Percentiles rank a stretch among this genome's conserved stretches.
These are phyloP conservation scores for Macheiramphus alcinus DNA, from an alignment of 2,113 vertebrate genomes.

Conservation along the genomic window DNA sequence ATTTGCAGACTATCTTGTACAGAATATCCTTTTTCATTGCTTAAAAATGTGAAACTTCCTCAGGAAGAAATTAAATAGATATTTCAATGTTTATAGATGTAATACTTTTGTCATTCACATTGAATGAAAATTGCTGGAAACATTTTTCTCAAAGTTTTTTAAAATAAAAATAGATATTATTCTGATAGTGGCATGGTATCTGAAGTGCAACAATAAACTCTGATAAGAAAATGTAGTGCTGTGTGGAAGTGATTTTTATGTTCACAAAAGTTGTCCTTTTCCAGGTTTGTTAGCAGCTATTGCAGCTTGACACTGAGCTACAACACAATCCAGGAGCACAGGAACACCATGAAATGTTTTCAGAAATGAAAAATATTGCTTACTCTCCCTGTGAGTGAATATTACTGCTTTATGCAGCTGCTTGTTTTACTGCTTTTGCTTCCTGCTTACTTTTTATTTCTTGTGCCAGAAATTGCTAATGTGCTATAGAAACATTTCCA, in stretches of 20 bases:
- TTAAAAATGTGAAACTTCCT: constrained; percentile 75
- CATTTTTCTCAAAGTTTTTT: constrained; percentile 70
- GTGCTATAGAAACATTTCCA: neutral
- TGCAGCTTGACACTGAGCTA: neutral
- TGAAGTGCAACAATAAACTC: constrained; percentile 77
- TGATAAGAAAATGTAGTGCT: constrained; percentile 63
- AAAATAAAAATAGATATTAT: constrained; percentile 69
- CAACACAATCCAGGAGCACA: neutral
- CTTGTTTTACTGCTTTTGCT: constrained; percentile 27
- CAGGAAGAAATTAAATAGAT: constrained; percentile 75
- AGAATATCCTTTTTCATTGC: constrained; percentile 65
- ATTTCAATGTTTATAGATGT: constrained; percentile 75
- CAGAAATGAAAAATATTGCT: constrained; percentile 10
- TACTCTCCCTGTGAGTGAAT: neutral
- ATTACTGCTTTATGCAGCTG: constrained; percentile 4
- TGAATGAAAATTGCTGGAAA: constrained; percentile 79
- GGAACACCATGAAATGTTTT: constrained; percentile 14
- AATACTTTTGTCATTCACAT: constrained; percentile 79
- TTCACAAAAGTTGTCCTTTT: constrained; percentile 12
- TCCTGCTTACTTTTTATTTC: constrained; percentile 7
- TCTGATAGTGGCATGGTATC: constrained; percentile 75
- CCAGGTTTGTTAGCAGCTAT: neutral
- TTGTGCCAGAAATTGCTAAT: neutral
- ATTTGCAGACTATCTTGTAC: constrained; percentile 66
- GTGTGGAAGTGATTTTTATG: constrained; percentile 26